phyloP scores from a whole-genome alignment of 2,888 invertebrate genomes.

The Watsonalla binaria region DNA sequence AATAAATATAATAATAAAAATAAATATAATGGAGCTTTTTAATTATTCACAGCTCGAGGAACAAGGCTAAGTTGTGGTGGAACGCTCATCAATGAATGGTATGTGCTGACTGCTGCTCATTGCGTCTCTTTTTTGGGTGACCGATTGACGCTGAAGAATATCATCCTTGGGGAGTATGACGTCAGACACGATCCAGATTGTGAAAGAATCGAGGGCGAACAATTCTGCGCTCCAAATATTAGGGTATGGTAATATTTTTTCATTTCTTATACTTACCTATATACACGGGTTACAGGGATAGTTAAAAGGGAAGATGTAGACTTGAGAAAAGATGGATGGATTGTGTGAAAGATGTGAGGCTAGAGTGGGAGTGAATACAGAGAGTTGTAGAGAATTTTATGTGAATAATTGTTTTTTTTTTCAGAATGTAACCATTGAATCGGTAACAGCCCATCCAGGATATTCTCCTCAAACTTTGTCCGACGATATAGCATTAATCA shows the following conservation, averaged over 20 bases:
- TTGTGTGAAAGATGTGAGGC: too few species aligned
- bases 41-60: conserved; percentile 32
- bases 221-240: conserved; percentile 32
- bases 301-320: too few species aligned
- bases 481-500: conserved; percentile 78
- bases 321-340: too few species aligned
- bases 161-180: conserved; percentile 80
- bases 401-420: conserved; percentile 6
- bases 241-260: conserved; percentile 16
- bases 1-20: too few species aligned
- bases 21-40: too few species aligned
- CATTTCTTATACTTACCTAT: too few species aligned
- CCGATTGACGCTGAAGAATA: conserved; percentile 53
- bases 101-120: conserved; percentile 80
- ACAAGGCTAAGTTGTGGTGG: conserved; percentile 68
- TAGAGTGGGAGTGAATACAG: too few species aligned
- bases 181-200: conserved; percentile 52
- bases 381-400: too few species aligned
- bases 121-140: conserved; percentile 73
- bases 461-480: conserved; percentile 44
- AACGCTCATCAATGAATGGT: conserved; percentile 72
- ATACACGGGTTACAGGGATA: too few species aligned
- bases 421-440: conserved; percentile 56
- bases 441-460: conserved; percentile 62
- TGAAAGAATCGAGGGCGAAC: conserved; percentile 45